Percentiles rank a stretch among this genome's conserved stretches.
Evolutionary conservation across 2,797 vertebrate species (phyloP).

Genomic region (Parauchenoglanis punctatus): DNA sequence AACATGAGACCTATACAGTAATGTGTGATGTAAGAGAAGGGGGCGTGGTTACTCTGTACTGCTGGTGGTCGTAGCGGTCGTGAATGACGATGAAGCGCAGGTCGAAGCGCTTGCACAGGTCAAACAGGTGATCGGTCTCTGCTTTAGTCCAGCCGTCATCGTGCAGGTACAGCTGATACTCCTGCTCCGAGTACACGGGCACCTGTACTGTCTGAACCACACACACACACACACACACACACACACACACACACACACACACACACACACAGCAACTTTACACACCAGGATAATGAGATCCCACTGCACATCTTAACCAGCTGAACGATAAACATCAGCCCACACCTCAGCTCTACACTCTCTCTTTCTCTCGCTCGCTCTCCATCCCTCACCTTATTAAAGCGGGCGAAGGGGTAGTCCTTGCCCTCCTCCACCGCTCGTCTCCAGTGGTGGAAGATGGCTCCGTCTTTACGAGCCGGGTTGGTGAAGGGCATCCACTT

Average conservation of each 20-base stretch:
- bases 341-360: not conserved
- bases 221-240: conserved; percentile 6
- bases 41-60: conserved; percentile 86
- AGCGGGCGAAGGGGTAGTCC: conserved; percentile 96
- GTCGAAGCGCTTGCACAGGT: conserved; percentile 96
- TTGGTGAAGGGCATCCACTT: conserved; percentile 99
- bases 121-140: conserved; percentile 97
- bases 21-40: too few species aligned
- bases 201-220: conserved; percentile 88
- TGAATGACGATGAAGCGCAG: conserved; percentile 94
- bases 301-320: not conserved
- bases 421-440: conserved; percentile 95
- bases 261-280: not conserved
- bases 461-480: conserved; percentile 94
- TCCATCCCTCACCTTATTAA: conserved; percentile 85
- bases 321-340: not conserved
- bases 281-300: not conserved
- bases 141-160: conserved; percentile 98
- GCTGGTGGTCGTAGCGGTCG: conserved; percentile 97
- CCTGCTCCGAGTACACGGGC: conserved; percentile 97
- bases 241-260: not conserved
- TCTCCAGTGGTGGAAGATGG: conserved; percentile 98
- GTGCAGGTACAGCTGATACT: conserved; percentile 96
- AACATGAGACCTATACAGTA: too few species aligned
- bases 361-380: not conserved